Conservation (phyloP, 2,888 invertebrate genomes). For the Trissolcus brochymenae region DNA sequence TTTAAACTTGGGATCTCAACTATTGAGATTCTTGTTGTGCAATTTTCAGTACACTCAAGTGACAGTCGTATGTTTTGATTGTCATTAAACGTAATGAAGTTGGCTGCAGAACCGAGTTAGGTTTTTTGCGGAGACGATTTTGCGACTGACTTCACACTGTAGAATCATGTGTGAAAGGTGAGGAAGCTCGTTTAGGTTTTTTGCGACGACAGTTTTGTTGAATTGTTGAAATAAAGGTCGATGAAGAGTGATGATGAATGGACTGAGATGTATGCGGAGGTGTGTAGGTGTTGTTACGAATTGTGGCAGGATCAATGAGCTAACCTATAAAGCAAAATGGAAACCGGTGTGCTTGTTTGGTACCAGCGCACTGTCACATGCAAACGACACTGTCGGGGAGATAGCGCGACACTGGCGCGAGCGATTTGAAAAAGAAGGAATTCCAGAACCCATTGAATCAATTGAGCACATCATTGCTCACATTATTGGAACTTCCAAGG, state of each 20-base stretch:
- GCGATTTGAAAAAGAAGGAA: slow-evolving; percentile 76
- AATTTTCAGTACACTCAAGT: no score
- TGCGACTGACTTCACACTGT: no score
- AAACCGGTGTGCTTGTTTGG: slow-evolving; percentile 23
- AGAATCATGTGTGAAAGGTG: no score
- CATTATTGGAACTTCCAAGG: slow-evolving; percentile 78
- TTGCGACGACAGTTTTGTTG: no score
- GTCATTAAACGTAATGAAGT: no score
- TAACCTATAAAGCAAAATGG: slow-evolving; percentile 15
- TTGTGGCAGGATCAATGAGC: neutral
- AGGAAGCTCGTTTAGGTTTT: no score
- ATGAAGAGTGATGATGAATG: slow-evolving; percentile 19
- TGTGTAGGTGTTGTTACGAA: slow-evolving; percentile 14
- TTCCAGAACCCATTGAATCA: slow-evolving; percentile 79
- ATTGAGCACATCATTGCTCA: slow-evolving; percentile 80
- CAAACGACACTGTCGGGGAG: slow-evolving; percentile 61
- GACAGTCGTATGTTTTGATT: no score
- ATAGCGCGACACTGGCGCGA: slow-evolving; percentile 75
- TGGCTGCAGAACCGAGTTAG: no score
- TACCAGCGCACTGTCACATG: slow-evolving; percentile 10
- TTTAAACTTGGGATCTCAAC: no score
- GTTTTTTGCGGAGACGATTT: no score
- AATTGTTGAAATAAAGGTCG: neutral
- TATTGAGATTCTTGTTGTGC: no score
- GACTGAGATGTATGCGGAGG: slow-evolving; percentile 18